Conservation (phyloP, 2,888 invertebrate genomes). For the Apodemia zela region DNA sequence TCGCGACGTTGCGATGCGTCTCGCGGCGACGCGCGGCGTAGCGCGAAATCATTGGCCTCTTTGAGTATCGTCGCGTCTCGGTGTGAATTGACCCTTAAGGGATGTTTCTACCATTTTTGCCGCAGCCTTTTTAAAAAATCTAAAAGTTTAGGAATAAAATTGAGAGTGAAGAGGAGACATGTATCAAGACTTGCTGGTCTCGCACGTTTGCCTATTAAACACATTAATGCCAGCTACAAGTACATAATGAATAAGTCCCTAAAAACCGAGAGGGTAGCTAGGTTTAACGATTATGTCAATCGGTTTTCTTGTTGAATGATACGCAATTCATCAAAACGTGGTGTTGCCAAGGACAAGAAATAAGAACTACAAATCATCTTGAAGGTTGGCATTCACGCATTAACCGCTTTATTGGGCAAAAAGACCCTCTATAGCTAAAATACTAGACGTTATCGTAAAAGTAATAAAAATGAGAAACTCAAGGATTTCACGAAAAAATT, state of each 20-base stretch:
- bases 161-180: slow-evolving; percentile 15
- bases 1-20: too few relatives aligned
- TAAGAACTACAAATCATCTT: slow-evolving; percentile 19
- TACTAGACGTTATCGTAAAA: not conserved
- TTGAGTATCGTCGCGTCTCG: too few relatives aligned
- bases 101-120: slow-evolving; percentile 27
- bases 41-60: too few relatives aligned
- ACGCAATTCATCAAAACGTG: slow-evolving; percentile 26
- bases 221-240: slow-evolving; percentile 19
- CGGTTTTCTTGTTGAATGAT: slow-evolving; percentile 20
- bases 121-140: slow-evolving; percentile 19
- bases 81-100: too few relatives aligned
- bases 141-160: slow-evolving; percentile 15
- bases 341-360: slow-evolving; percentile 24
- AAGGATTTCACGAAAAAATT: not conserved
- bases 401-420: not conserved
- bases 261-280: slow-evolving; percentile 21
- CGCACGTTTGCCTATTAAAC: slow-evolving; percentile 23
- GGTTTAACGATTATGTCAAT: slow-evolving; percentile 25
- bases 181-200: slow-evolving; percentile 28
- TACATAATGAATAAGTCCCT: slow-evolving; percentile 27
- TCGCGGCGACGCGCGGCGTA: too few relatives aligned
- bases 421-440: too few relatives aligned
- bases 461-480: not conserved
- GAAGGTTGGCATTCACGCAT: not conserved